Percentiles rank a stretch among this genome's conserved stretches.
phyloP scores from a whole-genome alignment of 2,888 invertebrate species.

The Hetaerina titia region DNA sequence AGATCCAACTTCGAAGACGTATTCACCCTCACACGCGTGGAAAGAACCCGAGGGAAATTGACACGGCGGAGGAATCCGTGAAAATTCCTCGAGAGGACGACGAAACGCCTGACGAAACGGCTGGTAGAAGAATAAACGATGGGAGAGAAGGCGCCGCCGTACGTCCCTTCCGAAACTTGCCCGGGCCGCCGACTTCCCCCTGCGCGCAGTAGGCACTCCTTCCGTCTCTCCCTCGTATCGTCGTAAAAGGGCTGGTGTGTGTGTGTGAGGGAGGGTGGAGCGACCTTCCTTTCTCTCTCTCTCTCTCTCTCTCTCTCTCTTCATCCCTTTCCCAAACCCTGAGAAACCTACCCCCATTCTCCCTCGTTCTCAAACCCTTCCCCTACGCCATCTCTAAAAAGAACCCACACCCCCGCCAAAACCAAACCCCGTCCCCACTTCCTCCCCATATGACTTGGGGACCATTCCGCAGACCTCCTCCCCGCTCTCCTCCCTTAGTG shows the following conservation, averaged over 20 bases:
- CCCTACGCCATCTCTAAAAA: neutral
- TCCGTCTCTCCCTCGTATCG: neutral
- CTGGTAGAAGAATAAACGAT: neutral
- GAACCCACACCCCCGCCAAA: too few species aligned
- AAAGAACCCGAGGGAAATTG: too few species aligned
- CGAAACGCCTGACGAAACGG: neutral
- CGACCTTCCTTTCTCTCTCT: neutral
- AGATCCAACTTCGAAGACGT: neutral
- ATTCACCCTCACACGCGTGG: too few species aligned
- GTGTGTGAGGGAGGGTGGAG: neutral
- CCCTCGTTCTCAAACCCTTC: neutral
- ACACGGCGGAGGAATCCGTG: neutral
- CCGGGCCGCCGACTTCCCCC: slow-evolving; percentile 21
- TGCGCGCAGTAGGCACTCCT: neutral
- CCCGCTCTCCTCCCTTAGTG: neutral
- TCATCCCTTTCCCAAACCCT: neutral
- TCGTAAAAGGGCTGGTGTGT: neutral
- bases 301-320: neutral
- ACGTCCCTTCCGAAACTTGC: neutral
- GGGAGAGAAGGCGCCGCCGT: neutral
- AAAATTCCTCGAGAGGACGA: neutral
- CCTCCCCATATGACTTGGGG: too few species aligned
- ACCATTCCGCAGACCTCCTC: too few species aligned
- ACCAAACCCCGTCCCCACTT: too few species aligned
- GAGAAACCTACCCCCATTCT: neutral